Percentiles rank a stretch among this genome's conserved stretches.
Evolutionary conservation across 2,113 vertebrate genomes (phyloP).

Genomic region (Phalacrocorax carbo): DNA sequence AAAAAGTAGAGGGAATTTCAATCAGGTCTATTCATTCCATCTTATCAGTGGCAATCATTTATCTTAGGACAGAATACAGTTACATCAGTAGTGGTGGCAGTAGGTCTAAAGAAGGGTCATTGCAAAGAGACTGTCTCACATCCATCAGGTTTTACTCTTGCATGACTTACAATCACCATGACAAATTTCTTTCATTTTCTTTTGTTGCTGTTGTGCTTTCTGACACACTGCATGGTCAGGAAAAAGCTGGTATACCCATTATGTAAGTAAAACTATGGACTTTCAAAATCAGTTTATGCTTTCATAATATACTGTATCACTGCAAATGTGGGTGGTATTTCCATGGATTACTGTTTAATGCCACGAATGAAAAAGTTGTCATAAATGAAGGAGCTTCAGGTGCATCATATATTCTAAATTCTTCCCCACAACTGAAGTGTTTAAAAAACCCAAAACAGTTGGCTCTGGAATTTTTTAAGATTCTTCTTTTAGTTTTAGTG

Average conservation of each 20-base stretch:
- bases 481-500: conserved; percentile 34
- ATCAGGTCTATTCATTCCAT: conserved; percentile 13
- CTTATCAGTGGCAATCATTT: conserved; percentile 41
- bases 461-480: conserved; percentile 26
- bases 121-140: not conserved
- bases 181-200: conserved; percentile 27
- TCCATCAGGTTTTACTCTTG: not conserved
- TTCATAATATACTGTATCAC: conserved; percentile 8
- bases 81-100: not conserved
- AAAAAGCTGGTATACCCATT: not conserved
- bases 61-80: conserved; percentile 9
- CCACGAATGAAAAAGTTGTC: conserved; percentile 22
- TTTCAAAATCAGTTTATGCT: conserved; percentile 36
- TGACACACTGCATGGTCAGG: not conserved
- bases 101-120: conserved; percentile 17
- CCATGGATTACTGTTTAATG: conserved; percentile 28
- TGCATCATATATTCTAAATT: conserved; percentile 44
- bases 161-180: not conserved
- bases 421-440: not conserved
- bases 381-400: conserved; percentile 33
- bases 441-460: not conserved
- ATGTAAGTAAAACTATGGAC: conserved; percentile 11
- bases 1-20: not conserved
- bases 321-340: conserved; percentile 16
- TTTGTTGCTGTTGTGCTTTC: not conserved